These are phyloP conservation scores for Cepaea hortensis DNA, from an alignment of 2,888 invertebrate species.

Conservation along the genomic window DNA sequence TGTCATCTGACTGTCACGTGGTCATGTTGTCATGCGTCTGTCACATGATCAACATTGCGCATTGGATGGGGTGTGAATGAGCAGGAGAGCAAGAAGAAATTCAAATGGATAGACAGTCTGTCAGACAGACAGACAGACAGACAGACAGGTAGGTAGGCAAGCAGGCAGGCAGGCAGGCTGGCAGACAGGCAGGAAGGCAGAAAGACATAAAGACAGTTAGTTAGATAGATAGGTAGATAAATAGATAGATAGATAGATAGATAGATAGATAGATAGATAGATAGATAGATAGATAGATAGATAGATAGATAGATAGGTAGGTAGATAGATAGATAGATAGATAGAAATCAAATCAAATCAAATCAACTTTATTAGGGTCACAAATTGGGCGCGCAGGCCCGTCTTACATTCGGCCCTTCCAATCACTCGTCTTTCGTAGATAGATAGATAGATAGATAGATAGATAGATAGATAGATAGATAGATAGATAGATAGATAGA, in stretches of 20 bases:
- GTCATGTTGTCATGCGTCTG: too few species aligned
- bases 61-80: not conserved
- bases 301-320: not conserved
- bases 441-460: not conserved
- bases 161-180: not conserved
- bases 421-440: too few species aligned
- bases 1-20: too few species aligned
- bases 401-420: too few species aligned
- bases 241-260: not conserved
- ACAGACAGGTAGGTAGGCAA: not conserved
- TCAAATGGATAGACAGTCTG: not conserved
- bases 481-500: not conserved
- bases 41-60: not conserved
- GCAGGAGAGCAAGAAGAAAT: not conserved
- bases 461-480: not conserved
- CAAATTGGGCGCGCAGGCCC: too few species aligned
- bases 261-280: not conserved
- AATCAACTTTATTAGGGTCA: too few species aligned
- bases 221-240: not conserved
- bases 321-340: not conserved
- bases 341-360: too few species aligned
- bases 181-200: not conserved
- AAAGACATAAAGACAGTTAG: not conserved
- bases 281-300: not conserved
- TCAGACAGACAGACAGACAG: not conserved